These are phyloP conservation scores for Neelides sp. DNA, from an alignment of 1,140 invertebrate species.

Conservation along the genomic window DNA sequence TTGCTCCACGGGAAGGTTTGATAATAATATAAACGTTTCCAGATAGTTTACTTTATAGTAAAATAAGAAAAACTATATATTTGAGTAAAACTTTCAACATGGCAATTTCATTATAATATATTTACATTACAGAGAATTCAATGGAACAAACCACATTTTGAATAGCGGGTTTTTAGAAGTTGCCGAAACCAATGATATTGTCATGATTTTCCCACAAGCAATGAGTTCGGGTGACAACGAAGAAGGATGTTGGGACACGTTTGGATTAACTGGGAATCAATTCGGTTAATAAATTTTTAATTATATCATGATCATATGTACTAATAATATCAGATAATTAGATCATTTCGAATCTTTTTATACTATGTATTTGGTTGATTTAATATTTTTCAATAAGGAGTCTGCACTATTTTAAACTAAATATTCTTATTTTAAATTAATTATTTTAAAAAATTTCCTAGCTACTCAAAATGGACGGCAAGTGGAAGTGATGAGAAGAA, in stretches of 20 bases:
- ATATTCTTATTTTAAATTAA: neutral
- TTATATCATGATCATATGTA: too few species aligned
- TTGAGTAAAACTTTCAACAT: too few species aligned
- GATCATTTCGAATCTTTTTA: too few species aligned
- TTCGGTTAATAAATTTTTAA: conserved; percentile 12
- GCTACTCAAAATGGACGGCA: conserved; percentile 18
- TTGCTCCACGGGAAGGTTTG: conserved; percentile 14
- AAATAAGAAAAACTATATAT: neutral
- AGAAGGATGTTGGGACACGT: conserved; percentile 25
- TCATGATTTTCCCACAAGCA: conserved; percentile 27
- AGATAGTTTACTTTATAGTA: neutral
- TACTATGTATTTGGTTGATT: neutral
- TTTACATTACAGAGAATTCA: conserved; percentile 21
- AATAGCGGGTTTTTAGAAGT: conserved; percentile 21
- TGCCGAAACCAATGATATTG: conserved; percentile 21
- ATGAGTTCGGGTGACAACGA: conserved; percentile 6
- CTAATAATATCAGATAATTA: too few species aligned
- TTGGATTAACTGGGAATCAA: conserved; percentile 16
- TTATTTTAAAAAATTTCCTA: neutral
- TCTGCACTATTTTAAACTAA: neutral
- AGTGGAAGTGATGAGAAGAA: conserved; percentile 14
- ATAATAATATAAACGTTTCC: neutral
- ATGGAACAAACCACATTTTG: conserved; percentile 13
- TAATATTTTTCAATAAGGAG: neutral
- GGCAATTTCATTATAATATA: too few species aligned